Evolutionary conservation across 2,797 vertebrate genomes (phyloP), one percentile per base, ranked within the genome.

Genomic region (Anniella stebbinsi): DNA sequence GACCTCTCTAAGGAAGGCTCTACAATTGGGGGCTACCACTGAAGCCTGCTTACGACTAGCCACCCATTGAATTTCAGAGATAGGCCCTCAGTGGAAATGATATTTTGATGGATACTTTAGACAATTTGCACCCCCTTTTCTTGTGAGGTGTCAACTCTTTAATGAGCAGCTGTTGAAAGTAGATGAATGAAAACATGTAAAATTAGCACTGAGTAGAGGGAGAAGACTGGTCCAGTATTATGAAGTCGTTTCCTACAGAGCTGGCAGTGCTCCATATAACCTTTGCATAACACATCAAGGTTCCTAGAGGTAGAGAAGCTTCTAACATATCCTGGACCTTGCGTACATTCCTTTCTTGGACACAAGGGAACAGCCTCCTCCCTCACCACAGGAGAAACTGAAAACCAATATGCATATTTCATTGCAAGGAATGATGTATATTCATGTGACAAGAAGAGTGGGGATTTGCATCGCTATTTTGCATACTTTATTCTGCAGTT

Each of bases 101-200:
- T 12, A 0, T 77, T 78, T 63, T 23, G 60, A 41, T 1, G 1
- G 82, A 1, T 18, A 78, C 93, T 92, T 92, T 83, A 92, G 91
- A 80, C 93, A 45, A 41, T 78, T 33, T n/a, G 73, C 70, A 1
- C 45, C 8, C 17, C 89, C 83, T 87, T 81, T 84, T 91, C 86
- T 89, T 9, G 13, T 81, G 28, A 92, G 89, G 89, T 87, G 88
- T 90, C 92, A 88, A 88, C 81, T 93, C 90, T 94, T 94, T 93
- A 91, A 95, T 88, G 92, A 94, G 92, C 0, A 51, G 78, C 89
- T 87, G 84, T 93, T 90, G 93, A 91, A 93, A 92, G 91, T 86
- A 77, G 84, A 93, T 80, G 70, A 63, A 63, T 21, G 88, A 91
- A 89, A 88, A 93, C 92, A 91, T 90, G 93, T 91, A 86, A 91